Percentiles rank a stretch among this genome's conserved stretches.
These are phyloP conservation scores for Fukomys damarensis DNA, from an alignment of 2,113 vertebrate species.

Conservation along the genomic window DNA sequence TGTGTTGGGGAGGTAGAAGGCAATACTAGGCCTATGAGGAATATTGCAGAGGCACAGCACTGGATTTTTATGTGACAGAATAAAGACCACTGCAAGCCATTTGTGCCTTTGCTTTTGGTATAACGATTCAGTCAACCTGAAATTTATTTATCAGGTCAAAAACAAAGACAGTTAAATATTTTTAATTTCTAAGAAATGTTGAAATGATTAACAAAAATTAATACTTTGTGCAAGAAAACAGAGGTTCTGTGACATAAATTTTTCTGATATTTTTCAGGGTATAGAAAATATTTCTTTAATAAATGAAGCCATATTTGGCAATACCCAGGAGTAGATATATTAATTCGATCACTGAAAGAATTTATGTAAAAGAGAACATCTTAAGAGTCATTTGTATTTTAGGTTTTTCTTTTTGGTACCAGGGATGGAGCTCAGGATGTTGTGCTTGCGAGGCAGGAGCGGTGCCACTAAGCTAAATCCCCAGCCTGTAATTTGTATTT, in stretches of 20 bases:
- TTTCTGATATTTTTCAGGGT: constrained; percentile 43
- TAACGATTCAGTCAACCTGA: background rate
- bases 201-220: constrained; percentile 42
- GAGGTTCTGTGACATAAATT: background rate
- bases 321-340: background rate
- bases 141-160: constrained; percentile 5
- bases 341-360: background rate
- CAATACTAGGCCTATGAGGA: background rate
- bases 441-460: too few relatives aligned
- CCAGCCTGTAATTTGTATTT: background rate
- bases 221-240: background rate
- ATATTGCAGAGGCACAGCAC: background rate
- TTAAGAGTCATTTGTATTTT: background rate
- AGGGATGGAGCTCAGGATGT: too few relatives aligned
- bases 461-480: too few relatives aligned
- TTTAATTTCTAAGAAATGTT: background rate
- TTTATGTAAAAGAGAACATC: background rate
- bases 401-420: too few relatives aligned
- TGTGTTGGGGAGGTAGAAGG: background rate
- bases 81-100: background rate
- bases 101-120: background rate
- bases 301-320: constrained; percentile 30
- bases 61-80: background rate
- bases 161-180: background rate
- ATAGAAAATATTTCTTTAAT: constrained; percentile 44